Base-by-base conservation (phyloP, 2,888 invertebrate species). In the Hirtodrosophila alboralis region DNA sequence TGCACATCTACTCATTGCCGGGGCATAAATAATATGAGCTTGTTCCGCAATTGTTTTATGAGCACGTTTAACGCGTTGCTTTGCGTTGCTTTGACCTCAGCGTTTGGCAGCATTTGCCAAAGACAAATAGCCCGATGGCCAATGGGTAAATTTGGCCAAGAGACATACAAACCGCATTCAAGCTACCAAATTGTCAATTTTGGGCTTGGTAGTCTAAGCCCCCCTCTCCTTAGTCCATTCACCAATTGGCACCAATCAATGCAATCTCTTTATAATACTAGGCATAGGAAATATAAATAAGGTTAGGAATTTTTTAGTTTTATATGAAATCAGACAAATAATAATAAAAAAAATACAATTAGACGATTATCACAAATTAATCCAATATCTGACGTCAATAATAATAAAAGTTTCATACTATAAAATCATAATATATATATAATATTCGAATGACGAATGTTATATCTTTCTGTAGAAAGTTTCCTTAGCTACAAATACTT, bases 1-100 rank as follows among this genome's bases (percentile, higher is more conserved):
- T 26, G 37, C 53, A 59, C 31, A 57, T 47, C 14, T 36, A 26
- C 16, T 44, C 36, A 33, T 38, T 56, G 49, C 48, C 53, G 40
- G 30, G 54, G 31, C 60, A 54, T 30, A 60, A 37, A 56, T 56
- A 45, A 66, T 65, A 45, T 45, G 48, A 33, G 44, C 52, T 49
- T 64, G 70, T 83, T 83, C 79, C 79, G 79, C 76, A 83, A 78
- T 79, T 78, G 71, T 71, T 74, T 76, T 74, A 59, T 45, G 62
- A 16, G 27, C 57, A 41, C 57, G 54, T 47, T 51, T 61, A 49
- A 48, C 71, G 37, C n/a, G n/a, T n/a, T n/a, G n/a, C n/a, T n/a
- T 61, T 21, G 52, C 23, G 43, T 70, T 62, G 70, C 51, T 54
- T 70, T 67, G 70, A 70, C 70, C 70, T 71, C 70, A 67, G 36